Conservation (phyloP, 2,113 vertebrate genomes). For the Nycticorax nycticorax region DNA sequence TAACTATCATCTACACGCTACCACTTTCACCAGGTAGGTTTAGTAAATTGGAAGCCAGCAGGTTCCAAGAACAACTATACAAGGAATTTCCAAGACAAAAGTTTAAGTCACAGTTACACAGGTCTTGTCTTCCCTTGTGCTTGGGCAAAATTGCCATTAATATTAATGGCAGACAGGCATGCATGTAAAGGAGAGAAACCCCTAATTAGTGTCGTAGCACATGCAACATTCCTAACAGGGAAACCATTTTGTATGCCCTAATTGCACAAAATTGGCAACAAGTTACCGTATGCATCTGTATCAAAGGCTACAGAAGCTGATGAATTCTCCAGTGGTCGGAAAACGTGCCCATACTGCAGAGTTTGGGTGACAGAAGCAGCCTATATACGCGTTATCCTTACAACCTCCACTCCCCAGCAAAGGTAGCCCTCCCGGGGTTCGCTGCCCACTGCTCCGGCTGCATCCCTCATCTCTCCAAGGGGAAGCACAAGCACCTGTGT, state of each 20-base stretch:
- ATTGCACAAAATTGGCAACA: constrained; percentile 74
- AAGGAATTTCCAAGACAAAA: constrained; percentile 31
- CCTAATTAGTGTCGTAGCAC: constrained; percentile 70
- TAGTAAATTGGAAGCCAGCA: constrained; percentile 12
- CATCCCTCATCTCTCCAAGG: background rate
- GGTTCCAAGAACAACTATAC: background rate
- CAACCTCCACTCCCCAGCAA: constrained; percentile 9
- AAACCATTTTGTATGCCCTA: constrained; percentile 75
- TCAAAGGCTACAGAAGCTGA: constrained; percentile 56
- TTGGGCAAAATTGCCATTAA: constrained; percentile 70
- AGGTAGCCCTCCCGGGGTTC: background rate
- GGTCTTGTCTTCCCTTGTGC: constrained; percentile 57
- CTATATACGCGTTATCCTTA: background rate
- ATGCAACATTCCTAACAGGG: constrained; percentile 68
- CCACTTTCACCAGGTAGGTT: background rate
- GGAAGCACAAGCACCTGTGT: background rate
- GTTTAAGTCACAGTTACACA: constrained; percentile 43
- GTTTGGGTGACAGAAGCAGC: constrained; percentile 46
- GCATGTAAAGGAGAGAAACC: constrained; percentile 64
- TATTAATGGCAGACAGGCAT: constrained; percentile 72
- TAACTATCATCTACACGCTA: background rate
- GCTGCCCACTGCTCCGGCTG: background rate
- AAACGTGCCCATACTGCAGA: constrained; percentile 65
- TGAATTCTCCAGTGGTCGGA: constrained; percentile 47
- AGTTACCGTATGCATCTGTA: constrained; percentile 62